Base-by-base conservation (phyloP, 2,113 vertebrate genomes). In the Clinocottus analis region DNA sequence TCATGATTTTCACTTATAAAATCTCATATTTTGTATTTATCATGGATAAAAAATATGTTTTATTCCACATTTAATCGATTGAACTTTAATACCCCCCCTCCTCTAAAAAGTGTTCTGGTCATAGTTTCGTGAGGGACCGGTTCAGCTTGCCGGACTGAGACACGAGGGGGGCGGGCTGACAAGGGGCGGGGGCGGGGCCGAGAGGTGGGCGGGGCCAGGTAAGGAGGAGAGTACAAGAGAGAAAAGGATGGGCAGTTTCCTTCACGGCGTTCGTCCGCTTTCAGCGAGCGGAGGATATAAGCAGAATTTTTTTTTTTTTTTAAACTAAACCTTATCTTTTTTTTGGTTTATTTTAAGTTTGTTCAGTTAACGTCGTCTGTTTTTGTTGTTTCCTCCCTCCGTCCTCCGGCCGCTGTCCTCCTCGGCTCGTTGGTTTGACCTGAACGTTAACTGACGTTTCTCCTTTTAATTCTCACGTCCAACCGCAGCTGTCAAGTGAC, bases 151-250 rank as follows among this genome's bases (percentile, higher is more conserved):
- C 39, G 1, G 11, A 51, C 68, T 72, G 19, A 10, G 43, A 5
- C 11, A 2, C 11, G 11, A 12, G 39, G 53, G 14, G 9, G 2
- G 5, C n/a, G n/a, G n/a, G n/a, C n/a, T n/a, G n/a, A n/a, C n/a
- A n/a, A n/a, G n/a, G 9, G 5, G 5, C 4, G 37, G 43, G 63
- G 56, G 77, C 67, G 58, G 67, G 64, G 5, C 71, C 45, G 78
- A 2, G 14, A 12, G 77, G 82, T n/a, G 85, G 85, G 89, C 69
- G 86, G 72, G 27, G 27, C 5, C 83, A 85, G 78, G 85, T 83
- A 72, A 59, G 59, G 81, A 65, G 63, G 39, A 51, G 45, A 56
- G 25, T 39, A 61, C 41, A 62, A 73, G 23, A 73, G 12, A 35
- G 19, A 51, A 4, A 51, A 53, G 23, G 19, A 62, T 61, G 58